A percentile compares a stretch with the other conserved stretches of the same genome.
Evolutionary conservation across 2,797 vertebrate genomes (phyloP).

Genomic region (Helarctos malayanus): DNA sequence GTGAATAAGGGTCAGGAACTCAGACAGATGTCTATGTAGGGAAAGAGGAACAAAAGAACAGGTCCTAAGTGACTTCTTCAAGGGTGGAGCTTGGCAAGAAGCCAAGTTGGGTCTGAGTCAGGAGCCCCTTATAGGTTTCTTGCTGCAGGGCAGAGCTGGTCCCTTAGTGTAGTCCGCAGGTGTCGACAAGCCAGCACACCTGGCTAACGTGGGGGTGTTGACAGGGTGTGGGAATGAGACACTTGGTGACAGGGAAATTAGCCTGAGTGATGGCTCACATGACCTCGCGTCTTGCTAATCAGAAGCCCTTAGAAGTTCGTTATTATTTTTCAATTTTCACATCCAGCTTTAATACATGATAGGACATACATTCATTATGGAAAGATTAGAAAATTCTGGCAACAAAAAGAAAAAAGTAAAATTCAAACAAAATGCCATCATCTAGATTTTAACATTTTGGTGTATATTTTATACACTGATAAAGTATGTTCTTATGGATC

Average conservation of each 20-base stretch:
- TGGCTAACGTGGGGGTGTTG: not conserved
- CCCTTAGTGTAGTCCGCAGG: not conserved
- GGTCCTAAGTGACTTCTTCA: not conserved
- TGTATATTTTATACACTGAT: not conserved
- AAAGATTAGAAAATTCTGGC: constrained; percentile 17
- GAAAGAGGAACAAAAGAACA: not conserved
- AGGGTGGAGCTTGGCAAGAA: constrained; percentile 31
- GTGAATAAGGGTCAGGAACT: constrained; percentile 7
- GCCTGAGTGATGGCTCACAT: not conserved
- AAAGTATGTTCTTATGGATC: not conserved
- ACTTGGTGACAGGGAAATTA: not conserved
- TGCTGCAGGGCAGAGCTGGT: not conserved
- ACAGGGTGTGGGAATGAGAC: not conserved
- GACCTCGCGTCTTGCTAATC: not conserved
- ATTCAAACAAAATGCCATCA: constrained; percentile 10
- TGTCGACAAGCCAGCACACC: constrained; percentile 38
- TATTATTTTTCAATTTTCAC: not conserved
- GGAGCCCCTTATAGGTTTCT: not conserved
- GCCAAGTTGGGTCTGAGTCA: not conserved
- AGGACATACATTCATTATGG: not conserved
- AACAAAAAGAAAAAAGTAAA: constrained; percentile 38
- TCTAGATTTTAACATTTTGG: constrained; percentile 15
- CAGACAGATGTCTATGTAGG: not conserved
- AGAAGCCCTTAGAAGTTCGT: not conserved
- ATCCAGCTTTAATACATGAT: constrained; percentile 39